Evolutionary conservation across 2,797 vertebrate genomes (phyloP).

Genomic region (Rachycentron canadum): DNA sequence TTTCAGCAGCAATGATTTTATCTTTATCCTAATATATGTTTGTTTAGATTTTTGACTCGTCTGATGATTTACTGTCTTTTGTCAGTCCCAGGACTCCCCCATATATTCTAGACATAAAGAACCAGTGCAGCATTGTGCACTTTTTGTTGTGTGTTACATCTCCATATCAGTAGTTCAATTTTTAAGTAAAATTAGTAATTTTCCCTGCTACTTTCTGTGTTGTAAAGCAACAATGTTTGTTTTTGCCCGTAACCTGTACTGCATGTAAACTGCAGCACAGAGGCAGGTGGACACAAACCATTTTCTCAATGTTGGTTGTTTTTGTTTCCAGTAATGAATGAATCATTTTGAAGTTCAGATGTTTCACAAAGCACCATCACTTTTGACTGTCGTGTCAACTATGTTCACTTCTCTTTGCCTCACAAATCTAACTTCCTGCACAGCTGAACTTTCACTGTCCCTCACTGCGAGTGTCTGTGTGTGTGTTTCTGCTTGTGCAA

Average conservation of each 20-base stretch:
- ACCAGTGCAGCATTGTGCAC: not conserved
- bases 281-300: not conserved
- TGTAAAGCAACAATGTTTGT: no score
- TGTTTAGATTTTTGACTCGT: not conserved
- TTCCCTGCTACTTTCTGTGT: not conserved
- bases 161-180: not conserved
- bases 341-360: not conserved
- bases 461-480: conserved; percentile 57
- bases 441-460: conserved; percentile 41
- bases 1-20: not conserved
- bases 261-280: not conserved
- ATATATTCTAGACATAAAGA: not conserved
- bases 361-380: conserved; percentile 26
- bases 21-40: not conserved
- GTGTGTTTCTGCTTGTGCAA: conserved; percentile 40
- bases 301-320: not conserved
- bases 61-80: not conserved
- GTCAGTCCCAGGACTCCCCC: not conserved
- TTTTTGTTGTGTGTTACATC: conserved; percentile 29
- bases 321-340: not conserved
- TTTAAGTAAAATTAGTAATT: not conserved
- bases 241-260: not conserved
- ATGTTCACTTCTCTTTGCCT: conserved; percentile 39
- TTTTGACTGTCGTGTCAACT: conserved; percentile 31
- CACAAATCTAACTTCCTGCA: conserved; percentile 39